Conservation (phyloP, 2,113 vertebrate genomes). For the Halichoerus grypus region DNA sequence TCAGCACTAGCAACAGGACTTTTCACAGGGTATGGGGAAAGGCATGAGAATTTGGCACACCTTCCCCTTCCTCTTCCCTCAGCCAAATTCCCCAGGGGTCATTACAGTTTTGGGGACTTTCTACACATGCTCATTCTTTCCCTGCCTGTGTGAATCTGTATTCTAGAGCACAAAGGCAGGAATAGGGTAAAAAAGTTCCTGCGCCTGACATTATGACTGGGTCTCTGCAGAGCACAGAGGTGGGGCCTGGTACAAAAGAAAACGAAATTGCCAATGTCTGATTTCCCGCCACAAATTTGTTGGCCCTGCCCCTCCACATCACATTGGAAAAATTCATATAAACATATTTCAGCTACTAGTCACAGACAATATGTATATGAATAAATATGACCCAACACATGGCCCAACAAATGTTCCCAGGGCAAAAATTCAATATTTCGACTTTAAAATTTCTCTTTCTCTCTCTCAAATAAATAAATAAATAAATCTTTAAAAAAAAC, state of each 20-base stretch:
- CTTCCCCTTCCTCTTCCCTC: neutral
- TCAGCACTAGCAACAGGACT: neutral
- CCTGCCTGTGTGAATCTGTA: neutral
- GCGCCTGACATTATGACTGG: no score
- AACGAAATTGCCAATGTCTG: neutral
- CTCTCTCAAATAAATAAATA: no score
- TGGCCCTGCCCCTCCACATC: neutral
- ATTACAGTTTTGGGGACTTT: neutral
- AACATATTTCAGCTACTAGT: slow-evolving; percentile 44
- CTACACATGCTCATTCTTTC: neutral
- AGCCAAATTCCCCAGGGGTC: neutral
- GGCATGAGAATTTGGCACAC: neutral
- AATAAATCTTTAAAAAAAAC: no score
- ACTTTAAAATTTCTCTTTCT: neutral
- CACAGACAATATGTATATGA: neutral
- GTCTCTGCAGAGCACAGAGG: neutral
- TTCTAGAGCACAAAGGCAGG: neutral
- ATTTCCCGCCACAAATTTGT: neutral
- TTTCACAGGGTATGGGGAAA: neutral
- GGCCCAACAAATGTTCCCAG: neutral
- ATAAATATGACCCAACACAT: neutral
- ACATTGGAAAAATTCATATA: neutral
- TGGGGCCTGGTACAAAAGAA: neutral
- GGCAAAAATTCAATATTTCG: neutral
- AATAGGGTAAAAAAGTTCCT: neutral